These are phyloP conservation scores for Rhabdomys pumilio DNA, from an alignment of 2,797 vertebrate genomes.

Conservation along the genomic window DNA sequence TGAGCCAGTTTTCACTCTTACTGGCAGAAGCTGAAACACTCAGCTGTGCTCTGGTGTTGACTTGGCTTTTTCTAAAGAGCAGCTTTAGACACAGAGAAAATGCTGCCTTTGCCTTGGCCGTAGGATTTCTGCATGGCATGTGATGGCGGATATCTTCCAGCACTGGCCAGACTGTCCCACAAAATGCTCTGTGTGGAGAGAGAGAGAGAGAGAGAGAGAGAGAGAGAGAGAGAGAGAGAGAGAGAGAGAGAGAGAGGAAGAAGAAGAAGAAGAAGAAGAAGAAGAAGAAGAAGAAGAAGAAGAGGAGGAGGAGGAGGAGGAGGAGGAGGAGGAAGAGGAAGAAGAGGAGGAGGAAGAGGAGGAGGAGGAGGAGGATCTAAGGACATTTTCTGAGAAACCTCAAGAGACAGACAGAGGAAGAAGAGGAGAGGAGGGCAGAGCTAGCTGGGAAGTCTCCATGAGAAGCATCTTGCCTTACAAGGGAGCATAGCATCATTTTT, in stretches of 20 bases:
- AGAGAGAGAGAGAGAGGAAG: no score
- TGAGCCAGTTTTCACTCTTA: constrained; percentile 55
- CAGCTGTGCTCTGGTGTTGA: background rate
- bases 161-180: background rate
- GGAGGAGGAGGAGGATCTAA: no score
- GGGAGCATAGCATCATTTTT: background rate
- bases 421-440: background rate
- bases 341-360: no score
- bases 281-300: no score
- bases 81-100: background rate
- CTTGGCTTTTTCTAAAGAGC: constrained; percentile 41
- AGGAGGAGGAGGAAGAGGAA: no score
- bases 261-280: no score
- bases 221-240: no score
- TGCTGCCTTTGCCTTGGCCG: fast-evolving
- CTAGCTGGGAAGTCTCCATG: background rate
- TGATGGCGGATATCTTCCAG: background rate
- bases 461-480: background rate
- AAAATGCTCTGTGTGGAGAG: background rate
- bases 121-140: constrained; percentile 10
- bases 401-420: constrained; percentile 20
- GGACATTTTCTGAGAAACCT: background rate
- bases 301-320: no score
- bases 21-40: constrained; percentile 54
- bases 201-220: no score